These are phyloP conservation scores for Wiebesia pumilae DNA, from an alignment of 1,140 invertebrate genomes.

Conservation along the genomic window DNA sequence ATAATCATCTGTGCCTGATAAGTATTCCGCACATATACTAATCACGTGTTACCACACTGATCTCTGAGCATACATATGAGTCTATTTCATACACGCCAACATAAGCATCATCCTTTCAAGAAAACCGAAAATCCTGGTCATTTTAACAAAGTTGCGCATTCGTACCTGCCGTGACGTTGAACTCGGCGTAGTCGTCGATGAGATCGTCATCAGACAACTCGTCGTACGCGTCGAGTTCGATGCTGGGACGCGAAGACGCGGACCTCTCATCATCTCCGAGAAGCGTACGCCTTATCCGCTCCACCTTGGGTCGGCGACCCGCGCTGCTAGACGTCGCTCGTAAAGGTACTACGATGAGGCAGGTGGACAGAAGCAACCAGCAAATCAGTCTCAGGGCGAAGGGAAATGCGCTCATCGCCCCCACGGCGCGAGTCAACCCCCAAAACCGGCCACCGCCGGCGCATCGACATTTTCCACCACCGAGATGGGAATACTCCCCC, in stretches of 20 bases:
- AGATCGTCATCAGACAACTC: constrained; percentile 57
- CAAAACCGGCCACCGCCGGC: constrained; percentile 73
- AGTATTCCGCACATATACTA: too few species aligned
- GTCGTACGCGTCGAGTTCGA: constrained; percentile 63
- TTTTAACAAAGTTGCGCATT: too few species aligned
- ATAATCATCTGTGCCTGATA: too few species aligned
- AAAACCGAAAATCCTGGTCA: too few species aligned
- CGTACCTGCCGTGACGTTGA: constrained; percentile 69
- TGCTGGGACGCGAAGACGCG: constrained; percentile 56
- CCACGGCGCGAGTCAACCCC: constrained; percentile 73
- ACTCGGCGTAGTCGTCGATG: constrained; percentile 66
- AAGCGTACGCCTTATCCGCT: constrained; percentile 34
- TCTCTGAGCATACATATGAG: too few species aligned
- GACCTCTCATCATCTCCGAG: constrained; percentile 58
- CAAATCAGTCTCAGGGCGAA: constrained; percentile 71
- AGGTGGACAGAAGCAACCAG: constrained; percentile 60
- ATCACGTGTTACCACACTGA: too few species aligned
- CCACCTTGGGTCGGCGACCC: constrained; percentile 10
- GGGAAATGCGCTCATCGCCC: constrained; percentile 75
- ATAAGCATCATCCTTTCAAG: too few species aligned
- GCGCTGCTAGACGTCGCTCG: constrained; percentile 48
- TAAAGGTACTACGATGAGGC: constrained; percentile 65
- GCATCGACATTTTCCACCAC: constrained; percentile 72
- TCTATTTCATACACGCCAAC: too few species aligned
- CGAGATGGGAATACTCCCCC: constrained; percentile 53